Evolutionary conservation across 2,888 invertebrate genomes (phyloP), one percentile per base, ranked within the genome.

Genomic region (Sarcophaga rosellei): DNA sequence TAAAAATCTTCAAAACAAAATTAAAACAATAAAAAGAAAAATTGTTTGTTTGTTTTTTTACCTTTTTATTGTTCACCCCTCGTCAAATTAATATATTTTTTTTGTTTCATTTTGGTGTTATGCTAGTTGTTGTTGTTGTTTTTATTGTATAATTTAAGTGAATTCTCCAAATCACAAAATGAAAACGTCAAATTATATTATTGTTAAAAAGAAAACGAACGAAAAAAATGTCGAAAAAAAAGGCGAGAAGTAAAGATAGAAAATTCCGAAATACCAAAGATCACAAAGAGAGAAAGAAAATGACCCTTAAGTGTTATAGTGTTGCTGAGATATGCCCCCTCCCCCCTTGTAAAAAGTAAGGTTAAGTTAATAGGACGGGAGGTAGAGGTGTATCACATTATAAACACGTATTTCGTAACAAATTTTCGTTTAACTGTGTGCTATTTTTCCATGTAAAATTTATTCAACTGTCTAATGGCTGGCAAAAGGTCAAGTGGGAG

Each of bases 401-500:
- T 59, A 75, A 69, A 73, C n/a, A n/a, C n/a, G n/a, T 44, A 59
- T 61, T 53, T 35, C 8, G 35, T 35, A 35, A 35, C 3, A 35
- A 10, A 35, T 35, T 78, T 79, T 57, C 25, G 15, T 47, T 57
- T 57, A 25, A 20, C 45, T 17, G 69, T 69, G 25, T 35, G 21
- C 12, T 23, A 53, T 44, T 45, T 61, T 45, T 4, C 25, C 35
- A 35, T 65, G 69, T 45, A 81, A 80, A 85, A 72, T 61, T 80
- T 73, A 66, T 75, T 82, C 79, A 84, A 72, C 62, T 80, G 53
- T 0, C 53, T 53, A n/a, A n/a, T n/a, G 85, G 84, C 45, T 53
- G 53, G 87, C 45, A 77, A 88, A 87, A 88, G 87, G 88, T 85
- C 88, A 81, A 79, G 75, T 66, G 85, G 88, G 85, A 85, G 78